These are phyloP conservation scores for Luffia ferchaultella DNA, from an alignment of 2,888 invertebrate genomes.

Conservation along the genomic window DNA sequence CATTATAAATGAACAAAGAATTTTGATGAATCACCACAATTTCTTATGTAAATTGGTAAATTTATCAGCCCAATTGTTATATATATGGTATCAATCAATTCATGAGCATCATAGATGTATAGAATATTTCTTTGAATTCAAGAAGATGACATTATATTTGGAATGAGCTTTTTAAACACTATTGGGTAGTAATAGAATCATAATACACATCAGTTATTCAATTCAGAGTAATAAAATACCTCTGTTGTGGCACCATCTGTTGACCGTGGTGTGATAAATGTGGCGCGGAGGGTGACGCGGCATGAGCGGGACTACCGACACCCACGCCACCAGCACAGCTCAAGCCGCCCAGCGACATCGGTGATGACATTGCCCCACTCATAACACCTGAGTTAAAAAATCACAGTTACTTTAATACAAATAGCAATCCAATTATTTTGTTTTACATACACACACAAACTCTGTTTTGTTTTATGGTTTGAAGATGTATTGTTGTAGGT, in stretches of 20 bases:
- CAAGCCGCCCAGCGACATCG: conserved; percentile 45
- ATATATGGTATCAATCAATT: too few relatives aligned
- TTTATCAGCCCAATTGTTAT: too few relatives aligned
- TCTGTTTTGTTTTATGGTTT: background rate
- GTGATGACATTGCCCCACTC: conserved; percentile 48
- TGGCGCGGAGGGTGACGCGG: conserved; percentile 72
- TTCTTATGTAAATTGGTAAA: too few relatives aligned
- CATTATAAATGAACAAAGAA: too few relatives aligned
- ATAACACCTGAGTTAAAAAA: conserved; percentile 34
- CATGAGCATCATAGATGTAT: too few relatives aligned
- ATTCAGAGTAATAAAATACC: conserved; percentile 25
- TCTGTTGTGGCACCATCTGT: conserved; percentile 52
- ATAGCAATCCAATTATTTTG: background rate
- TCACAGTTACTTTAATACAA: background rate
- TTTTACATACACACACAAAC: background rate
- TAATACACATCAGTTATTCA: too few relatives aligned
- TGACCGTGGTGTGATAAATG: conserved; percentile 55
- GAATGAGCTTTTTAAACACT: too few relatives aligned
- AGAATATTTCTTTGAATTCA: too few relatives aligned
- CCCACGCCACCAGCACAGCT: conserved; percentile 69
- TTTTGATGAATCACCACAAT: too few relatives aligned
- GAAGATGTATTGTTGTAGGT: background rate
- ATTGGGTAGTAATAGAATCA: too few relatives aligned
- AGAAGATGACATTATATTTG: too few relatives aligned
- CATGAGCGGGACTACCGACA: conserved; percentile 73